Percentiles rank a stretch among this genome's conserved stretches.
phyloP scores from a whole-genome alignment of 2,113 vertebrate genomes.

The Tupaia tana region DNA sequence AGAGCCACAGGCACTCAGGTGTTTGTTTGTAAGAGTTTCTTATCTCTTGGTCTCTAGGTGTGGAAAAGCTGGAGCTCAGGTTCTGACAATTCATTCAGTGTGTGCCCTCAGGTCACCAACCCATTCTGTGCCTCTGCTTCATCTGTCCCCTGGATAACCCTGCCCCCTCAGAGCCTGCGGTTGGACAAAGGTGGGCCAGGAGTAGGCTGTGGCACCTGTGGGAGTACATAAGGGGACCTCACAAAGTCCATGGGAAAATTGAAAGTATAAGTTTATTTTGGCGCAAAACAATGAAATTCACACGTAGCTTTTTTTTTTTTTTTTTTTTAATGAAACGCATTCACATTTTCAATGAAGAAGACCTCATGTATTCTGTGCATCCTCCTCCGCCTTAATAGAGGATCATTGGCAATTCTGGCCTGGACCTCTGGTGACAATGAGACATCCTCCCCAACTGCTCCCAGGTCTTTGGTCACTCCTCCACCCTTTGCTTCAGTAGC shows the following conservation, averaged over 20 bases:
- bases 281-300: no score
- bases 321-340: no score
- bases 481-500: not conserved
- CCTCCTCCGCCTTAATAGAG: not conserved
- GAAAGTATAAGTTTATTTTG: no score
- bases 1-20: not conserved
- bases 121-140: not conserved
- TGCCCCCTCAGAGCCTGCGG: not conserved
- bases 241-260: no score
- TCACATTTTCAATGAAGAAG: no score
- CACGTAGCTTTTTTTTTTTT: no score
- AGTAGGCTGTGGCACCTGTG: fast-evolving
- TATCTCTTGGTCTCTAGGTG: not conserved
- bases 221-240: no score
- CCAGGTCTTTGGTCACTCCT: not conserved
- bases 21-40: not conserved
- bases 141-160: not conserved
- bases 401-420: not conserved
- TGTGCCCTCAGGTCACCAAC: not conserved
- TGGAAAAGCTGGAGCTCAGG: not conserved
- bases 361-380: no score
- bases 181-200: not conserved
- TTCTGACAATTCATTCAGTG: not conserved
- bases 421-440: not conserved
- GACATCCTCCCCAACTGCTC: fast-evolving